Evolutionary conservation across 2,888 invertebrate genomes (phyloP), one percentile per base, ranked within the genome.

Genomic region (Drosophila atripex): DNA sequence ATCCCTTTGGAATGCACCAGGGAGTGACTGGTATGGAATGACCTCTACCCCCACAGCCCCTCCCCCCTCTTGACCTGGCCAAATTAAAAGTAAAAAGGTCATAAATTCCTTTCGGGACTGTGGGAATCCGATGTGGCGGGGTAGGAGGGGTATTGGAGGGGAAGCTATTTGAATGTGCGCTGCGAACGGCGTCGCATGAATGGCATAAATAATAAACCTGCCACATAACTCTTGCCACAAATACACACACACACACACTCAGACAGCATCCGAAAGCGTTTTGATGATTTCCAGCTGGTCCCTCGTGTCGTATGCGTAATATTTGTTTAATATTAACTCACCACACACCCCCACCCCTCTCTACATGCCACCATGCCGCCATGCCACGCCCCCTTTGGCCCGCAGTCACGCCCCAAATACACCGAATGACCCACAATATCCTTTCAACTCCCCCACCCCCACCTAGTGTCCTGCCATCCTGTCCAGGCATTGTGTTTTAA

Each of bases 201-300:
- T 73, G 73, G 79, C 76, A 77, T 77, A 68, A 79, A 77, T 77
- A 76, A 79, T 79, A 76, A 79, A 79, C 60, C 73, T 59, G 59
- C 59, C 65, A 61, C 69, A 68, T 75, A 43, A 41, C 39, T 50
- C 18, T 45, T 47, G 47, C 41, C 56, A 52, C 49, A 56, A 54
- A 50, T 14, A 51, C 45, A 38, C 12, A 35, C 56, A 51, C 21
- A 5, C 30, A 55, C 39, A 52, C 43, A 45, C 11, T 9, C 21
- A 23, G 1, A 39, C 25, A 39, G 6, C 47, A 25, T 25, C 57
- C 47, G 46, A 59, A 39, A 39, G 60, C 54, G 45, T 58, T 35
- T 75, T 75, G 68, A 78, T 72, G 78, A 68, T 72, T 68, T 61
- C 52, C 63, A 74, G 51, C 57, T 66, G 80, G 70, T 77, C 76